Conservation (phyloP, 2,113 vertebrate species). For the Trogon melanurus region DNA sequence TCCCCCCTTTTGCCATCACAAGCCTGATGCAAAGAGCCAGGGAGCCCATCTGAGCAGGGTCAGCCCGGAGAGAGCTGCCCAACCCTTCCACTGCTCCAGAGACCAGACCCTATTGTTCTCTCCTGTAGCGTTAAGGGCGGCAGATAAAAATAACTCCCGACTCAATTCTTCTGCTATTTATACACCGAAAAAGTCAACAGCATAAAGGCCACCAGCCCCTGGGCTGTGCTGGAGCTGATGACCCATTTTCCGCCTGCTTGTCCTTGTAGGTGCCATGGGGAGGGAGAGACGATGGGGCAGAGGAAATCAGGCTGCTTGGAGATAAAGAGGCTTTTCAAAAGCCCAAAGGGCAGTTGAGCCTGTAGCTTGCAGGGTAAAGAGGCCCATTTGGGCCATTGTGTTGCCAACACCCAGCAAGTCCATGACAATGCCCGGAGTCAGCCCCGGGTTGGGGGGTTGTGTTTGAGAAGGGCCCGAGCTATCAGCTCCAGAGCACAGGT, state of each 20-base stretch:
- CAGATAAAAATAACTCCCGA: slow-evolving; percentile 31
- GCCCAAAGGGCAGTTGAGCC: neutral
- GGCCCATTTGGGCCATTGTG: slow-evolving; percentile 5
- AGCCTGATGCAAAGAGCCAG: neutral
- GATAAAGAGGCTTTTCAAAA: slow-evolving; percentile 30
- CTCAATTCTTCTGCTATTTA: slow-evolving; percentile 52
- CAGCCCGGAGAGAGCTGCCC: neutral
- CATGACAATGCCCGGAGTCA: neutral
- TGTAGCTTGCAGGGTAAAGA: neutral
- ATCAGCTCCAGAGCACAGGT: neutral
- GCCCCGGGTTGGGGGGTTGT: neutral
- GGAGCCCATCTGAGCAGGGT: neutral
- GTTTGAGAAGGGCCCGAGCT: neutral
- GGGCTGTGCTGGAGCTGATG: neutral
- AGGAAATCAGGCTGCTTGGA: neutral
- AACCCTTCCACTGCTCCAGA: neutral
- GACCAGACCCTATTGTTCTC: neutral
- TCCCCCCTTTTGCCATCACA: neutral
- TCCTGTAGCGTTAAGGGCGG: neutral
- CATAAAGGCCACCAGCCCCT: neutral
- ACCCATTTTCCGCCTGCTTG: neutral
- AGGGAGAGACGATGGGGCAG: neutral
- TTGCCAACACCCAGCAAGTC: neutral
- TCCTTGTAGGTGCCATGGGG: neutral
- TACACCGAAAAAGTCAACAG: neutral